phyloP scores from a whole-genome alignment of 2,797 vertebrate genomes.

The Catostomus latipinnis region DNA sequence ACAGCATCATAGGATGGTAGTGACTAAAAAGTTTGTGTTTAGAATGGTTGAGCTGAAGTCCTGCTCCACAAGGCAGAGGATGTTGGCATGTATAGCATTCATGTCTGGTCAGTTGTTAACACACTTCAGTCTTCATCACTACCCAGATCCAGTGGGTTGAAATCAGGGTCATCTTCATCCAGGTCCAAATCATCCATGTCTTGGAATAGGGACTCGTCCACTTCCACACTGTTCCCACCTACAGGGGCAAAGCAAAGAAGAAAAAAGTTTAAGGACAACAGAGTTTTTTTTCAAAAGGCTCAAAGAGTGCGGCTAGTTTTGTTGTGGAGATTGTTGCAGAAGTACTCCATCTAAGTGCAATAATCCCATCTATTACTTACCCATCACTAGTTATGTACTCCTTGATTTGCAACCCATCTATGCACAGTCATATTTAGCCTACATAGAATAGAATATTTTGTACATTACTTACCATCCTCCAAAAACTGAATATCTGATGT shows the following conservation, averaged over 20 bases:
- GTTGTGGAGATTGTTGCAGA: background rate
- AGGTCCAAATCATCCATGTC: constrained; percentile 96
- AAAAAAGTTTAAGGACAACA: background rate
- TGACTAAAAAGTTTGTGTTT: constrained; percentile 27
- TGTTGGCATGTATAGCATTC: background rate
- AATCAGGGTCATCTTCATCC: constrained; percentile 93
- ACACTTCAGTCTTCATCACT: constrained; percentile 84
- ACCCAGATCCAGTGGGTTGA: constrained; percentile 87
- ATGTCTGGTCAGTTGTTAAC: constrained; percentile 40
- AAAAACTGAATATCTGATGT: constrained; percentile 98
- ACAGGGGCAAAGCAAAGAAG: constrained; percentile 52
- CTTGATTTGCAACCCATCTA: background rate
- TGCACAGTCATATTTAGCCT: background rate
- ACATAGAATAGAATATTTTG: background rate
- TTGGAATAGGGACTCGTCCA: constrained; percentile 97
- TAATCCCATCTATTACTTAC: background rate
- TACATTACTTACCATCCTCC: constrained; percentile 87
- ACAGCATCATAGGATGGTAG: constrained; percentile 2
- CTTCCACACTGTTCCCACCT: constrained; percentile 96
- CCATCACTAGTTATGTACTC: background rate
- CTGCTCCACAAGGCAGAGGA: background rate
- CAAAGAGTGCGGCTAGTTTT: background rate
- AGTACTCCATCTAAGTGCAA: background rate
- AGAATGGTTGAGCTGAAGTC: constrained; percentile 15
- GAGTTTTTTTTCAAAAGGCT: background rate